These are phyloP conservation scores for Episyrphus balteatus DNA, from an alignment of 1,140 invertebrate species.

Conservation along the genomic window DNA sequence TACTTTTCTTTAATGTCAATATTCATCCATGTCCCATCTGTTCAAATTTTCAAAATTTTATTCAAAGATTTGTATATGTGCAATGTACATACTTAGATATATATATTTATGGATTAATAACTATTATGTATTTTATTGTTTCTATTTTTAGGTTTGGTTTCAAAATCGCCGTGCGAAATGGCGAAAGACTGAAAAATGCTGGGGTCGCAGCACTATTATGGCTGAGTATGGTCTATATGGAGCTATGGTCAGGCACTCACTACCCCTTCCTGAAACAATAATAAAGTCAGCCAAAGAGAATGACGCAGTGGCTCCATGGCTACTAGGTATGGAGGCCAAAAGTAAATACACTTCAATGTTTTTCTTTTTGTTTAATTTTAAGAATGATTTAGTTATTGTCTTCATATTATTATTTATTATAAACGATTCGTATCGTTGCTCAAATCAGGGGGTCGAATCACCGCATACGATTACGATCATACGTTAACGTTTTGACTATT, in stretches of 20 bases:
- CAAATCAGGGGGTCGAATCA: no score
- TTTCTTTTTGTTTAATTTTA: neutral
- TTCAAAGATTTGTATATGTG: no score
- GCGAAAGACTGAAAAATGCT: conserved; percentile 98
- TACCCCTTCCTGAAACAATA: conserved; percentile 95
- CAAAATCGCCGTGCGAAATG: conserved; percentile 95
- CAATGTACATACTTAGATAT: no score
- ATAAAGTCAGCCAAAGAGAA: conserved; percentile 92
- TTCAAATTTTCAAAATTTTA: neutral
- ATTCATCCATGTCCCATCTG: neutral
- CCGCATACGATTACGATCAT: no score
- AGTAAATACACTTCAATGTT: conserved; percentile 29
- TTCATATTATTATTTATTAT: no score
- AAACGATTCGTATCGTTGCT: no score
- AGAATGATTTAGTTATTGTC: no score
- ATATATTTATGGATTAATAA: neutral
- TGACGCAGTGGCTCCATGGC: conserved; percentile 95
- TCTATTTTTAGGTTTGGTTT: conserved; percentile 33
- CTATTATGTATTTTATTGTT: neutral
- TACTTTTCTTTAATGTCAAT: neutral
- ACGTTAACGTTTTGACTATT: no score
- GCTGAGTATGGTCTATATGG: conserved; percentile 99
- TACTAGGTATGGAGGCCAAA: conserved; percentile 69
- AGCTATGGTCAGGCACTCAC: conserved; percentile 95
- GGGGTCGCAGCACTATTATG: conserved; percentile 99